These are phyloP conservation scores for Agrochola lota DNA, from an alignment of 2,888 invertebrate genomes.

Conservation along the genomic window DNA sequence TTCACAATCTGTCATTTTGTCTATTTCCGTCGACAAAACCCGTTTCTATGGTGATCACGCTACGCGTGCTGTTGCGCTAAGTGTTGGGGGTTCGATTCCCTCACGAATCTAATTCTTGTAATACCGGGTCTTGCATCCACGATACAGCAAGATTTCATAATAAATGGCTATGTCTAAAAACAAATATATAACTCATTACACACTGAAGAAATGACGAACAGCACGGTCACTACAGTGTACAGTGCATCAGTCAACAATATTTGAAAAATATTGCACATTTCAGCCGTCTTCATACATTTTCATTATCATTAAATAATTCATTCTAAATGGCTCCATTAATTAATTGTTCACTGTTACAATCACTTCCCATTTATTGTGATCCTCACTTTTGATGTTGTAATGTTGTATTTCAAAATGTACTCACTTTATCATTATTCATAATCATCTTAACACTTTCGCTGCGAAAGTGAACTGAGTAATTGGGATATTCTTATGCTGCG, in stretches of 20 bases:
- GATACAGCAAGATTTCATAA: background rate
- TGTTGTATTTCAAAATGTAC: conserved; percentile 24
- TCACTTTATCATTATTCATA: background rate
- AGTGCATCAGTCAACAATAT: background rate
- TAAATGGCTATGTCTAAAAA: background rate
- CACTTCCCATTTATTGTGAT: conserved; percentile 45
- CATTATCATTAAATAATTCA: conserved; percentile 12
- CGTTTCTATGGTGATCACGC: no score
- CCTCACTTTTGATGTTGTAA: conserved; percentile 50
- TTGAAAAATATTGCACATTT: background rate
- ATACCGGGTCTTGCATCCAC: background rate
- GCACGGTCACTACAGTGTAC: background rate
- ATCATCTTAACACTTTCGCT: conserved; percentile 25
- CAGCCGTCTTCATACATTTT: background rate
- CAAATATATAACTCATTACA: background rate
- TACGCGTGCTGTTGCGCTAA: background rate
- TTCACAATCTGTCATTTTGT: no score
- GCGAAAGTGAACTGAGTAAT: conserved; percentile 3
- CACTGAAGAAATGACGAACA: background rate
- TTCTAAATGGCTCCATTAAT: conserved; percentile 1
- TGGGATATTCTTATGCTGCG: no score
- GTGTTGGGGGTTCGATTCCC: conserved; percentile 2
- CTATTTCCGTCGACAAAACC: no score
- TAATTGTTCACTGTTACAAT: conserved; percentile 12
- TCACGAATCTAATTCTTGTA: background rate